A percentile compares a stretch with the other conserved stretches of the same genome.
Conservation (phyloP, 2,888 invertebrate species). For the Acrocyrtus sp. region DNA sequence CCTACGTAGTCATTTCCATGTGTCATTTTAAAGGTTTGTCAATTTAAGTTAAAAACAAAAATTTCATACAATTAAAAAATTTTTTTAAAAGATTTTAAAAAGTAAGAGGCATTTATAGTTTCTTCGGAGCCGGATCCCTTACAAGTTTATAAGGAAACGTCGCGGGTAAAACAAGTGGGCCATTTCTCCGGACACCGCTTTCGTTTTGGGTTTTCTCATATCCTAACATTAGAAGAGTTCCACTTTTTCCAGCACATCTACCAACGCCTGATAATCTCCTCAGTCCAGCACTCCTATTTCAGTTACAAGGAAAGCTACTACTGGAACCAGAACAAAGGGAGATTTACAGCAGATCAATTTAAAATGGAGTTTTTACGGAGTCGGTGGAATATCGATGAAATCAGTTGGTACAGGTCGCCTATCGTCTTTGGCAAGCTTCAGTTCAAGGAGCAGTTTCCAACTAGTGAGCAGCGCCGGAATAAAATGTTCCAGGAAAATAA, state of each 20-base stretch:
- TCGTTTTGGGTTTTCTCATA: neutral
- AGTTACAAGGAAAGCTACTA: neutral
- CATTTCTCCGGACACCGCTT: no score
- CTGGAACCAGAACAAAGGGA: neutral
- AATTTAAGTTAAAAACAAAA: no score
- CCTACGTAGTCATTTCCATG: slow-evolving; percentile 9
- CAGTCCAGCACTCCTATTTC: neutral
- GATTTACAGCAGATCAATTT: neutral
- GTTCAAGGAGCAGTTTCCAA: neutral
- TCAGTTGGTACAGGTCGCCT: neutral
- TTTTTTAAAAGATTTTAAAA: no score
- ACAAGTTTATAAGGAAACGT: no score
- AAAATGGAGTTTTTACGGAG: slow-evolving; percentile 12
- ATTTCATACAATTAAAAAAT: no score
- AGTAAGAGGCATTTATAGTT: no score
- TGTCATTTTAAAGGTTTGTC: no score
- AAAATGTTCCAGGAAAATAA: neutral
- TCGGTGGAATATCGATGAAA: slow-evolving; percentile 19
- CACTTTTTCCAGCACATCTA: neutral
- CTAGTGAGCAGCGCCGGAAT: neutral
- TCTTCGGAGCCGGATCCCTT: no score
- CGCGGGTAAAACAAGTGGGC: no score
- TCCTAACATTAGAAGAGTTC: neutral
- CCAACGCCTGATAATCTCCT: neutral
- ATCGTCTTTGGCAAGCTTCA: neutral